Evolutionary conservation across 2,797 vertebrate species (phyloP).

Genomic region (Austrolebias charrua): DNA sequence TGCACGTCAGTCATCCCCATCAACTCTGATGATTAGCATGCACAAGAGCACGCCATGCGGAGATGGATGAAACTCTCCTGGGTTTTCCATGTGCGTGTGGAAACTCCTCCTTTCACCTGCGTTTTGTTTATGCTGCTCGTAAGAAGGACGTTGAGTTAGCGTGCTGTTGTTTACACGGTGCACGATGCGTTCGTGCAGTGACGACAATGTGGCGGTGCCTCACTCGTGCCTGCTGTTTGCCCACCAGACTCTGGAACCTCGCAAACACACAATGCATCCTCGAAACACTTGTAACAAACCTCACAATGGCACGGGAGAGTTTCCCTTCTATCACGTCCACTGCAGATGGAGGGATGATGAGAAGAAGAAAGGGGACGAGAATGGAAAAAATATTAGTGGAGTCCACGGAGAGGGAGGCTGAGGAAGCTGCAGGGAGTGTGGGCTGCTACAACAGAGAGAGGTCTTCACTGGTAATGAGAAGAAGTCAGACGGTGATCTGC

Average conservation of each 20-base stretch:
- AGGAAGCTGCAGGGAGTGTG: constrained; percentile 4
- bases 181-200: constrained; percentile 14
- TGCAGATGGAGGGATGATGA: constrained; percentile 9
- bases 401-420: background rate
- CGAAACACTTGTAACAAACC: constrained; percentile 12
- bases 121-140: constrained; percentile 50
- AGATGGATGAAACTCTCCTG: constrained; percentile 46
- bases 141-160: constrained; percentile 7
- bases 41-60: constrained; percentile 34
- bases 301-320: constrained; percentile 5
- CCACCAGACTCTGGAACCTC: constrained; percentile 24
- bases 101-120: constrained; percentile 24
- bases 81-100: constrained; percentile 35
- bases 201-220: constrained; percentile 24
- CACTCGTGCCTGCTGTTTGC: constrained; percentile 38
- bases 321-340: constrained; percentile 15
- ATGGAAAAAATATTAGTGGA: background rate
- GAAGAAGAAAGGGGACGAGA: background rate
- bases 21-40: constrained; percentile 53
- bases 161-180: constrained; percentile 26
- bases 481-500: constrained; percentile 18
- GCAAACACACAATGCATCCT: constrained; percentile 9
- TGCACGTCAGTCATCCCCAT: constrained; percentile 33
- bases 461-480: background rate
- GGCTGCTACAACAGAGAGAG: constrained; percentile 20